Evolutionary conservation across 2,888 invertebrate genomes (phyloP).

Genomic region (Adelognathus sp.): DNA sequence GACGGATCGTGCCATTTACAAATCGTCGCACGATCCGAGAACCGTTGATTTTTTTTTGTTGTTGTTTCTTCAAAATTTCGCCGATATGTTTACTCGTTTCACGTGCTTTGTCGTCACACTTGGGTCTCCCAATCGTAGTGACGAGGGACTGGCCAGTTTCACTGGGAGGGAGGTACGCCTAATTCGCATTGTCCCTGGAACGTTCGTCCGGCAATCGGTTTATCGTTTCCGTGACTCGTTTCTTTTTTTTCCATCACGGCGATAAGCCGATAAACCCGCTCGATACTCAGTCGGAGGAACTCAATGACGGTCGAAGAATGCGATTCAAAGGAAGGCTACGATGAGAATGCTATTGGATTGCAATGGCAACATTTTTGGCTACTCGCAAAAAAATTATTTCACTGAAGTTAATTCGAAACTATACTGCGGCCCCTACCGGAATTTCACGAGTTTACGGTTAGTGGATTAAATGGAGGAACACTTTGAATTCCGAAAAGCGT

Average conservation of each 20-base stretch:
- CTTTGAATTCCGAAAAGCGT: no score
- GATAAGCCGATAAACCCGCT: constrained; percentile 23
- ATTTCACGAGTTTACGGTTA: no score
- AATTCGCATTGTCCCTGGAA: constrained; percentile 6
- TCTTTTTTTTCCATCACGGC: neutral
- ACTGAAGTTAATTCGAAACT: neutral
- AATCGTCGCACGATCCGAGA: constrained; percentile 15
- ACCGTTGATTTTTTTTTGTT: neutral
- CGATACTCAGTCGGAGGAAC: constrained; percentile 19
- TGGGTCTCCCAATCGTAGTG: constrained; percentile 5
- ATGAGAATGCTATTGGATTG: neutral
- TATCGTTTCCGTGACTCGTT: neutral
- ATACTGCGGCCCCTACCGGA: neutral
- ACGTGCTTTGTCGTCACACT: constrained; percentile 5
- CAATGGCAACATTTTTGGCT: neutral
- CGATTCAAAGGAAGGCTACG: neutral
- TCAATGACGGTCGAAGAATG: constrained; percentile 13
- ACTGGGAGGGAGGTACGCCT: constrained; percentile 11
- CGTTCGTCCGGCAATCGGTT: constrained; percentile 7
- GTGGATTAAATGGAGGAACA: no score
- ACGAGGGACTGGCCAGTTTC: constrained; percentile 45
- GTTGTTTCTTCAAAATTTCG: constrained; percentile 4
- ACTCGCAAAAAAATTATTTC: neutral
- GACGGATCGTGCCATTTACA: neutral
- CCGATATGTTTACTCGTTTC: constrained; percentile 51